Conservation (phyloP, 2,797 vertebrate species). For the Chelon labrosus region DNA sequence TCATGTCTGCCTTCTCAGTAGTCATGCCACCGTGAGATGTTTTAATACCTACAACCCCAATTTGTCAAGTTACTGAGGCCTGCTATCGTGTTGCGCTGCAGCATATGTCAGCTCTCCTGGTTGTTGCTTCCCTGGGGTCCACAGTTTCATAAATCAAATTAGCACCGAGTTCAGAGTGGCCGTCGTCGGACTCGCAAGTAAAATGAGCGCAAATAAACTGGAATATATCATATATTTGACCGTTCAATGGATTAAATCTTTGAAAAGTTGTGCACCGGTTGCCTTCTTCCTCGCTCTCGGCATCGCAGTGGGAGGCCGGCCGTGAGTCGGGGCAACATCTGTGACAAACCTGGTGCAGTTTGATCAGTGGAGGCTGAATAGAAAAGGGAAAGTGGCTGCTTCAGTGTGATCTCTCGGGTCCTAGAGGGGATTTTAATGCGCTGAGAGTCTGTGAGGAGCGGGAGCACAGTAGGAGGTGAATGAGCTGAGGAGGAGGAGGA, state of each 20-base stretch:
- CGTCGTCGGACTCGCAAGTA: constrained; percentile 27
- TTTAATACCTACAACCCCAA: constrained; percentile 60
- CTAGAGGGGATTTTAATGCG: constrained; percentile 63
- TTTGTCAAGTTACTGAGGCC: constrained; percentile 67
- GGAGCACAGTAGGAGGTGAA: constrained; percentile 68
- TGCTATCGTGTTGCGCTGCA: constrained; percentile 72
- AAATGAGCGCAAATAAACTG: not conserved
- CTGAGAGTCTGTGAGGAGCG: constrained; percentile 62
- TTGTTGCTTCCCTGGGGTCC: constrained; percentile 62
- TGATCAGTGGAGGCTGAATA: constrained; percentile 51
- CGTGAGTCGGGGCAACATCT: constrained; percentile 55
- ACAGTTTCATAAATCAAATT: constrained; percentile 73
- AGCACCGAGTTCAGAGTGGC: constrained; percentile 47
- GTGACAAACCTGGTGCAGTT: constrained; percentile 63
- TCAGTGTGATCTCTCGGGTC: constrained; percentile 55
- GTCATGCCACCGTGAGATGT: constrained; percentile 24
- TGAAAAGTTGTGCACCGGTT: not conserved
- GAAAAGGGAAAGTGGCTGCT: constrained; percentile 58
- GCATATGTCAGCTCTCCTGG: constrained; percentile 70
- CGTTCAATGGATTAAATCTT: not conserved
- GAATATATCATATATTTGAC: not conserved
- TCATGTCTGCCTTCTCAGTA: constrained; percentile 15
- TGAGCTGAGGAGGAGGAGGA: constrained; percentile 46
- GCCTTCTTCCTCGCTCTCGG: not conserved
- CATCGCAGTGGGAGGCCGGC: constrained; percentile 34